These are phyloP conservation scores for Cantharis nigra DNA, from an alignment of 2,888 invertebrate genomes.

Conservation along the genomic window DNA sequence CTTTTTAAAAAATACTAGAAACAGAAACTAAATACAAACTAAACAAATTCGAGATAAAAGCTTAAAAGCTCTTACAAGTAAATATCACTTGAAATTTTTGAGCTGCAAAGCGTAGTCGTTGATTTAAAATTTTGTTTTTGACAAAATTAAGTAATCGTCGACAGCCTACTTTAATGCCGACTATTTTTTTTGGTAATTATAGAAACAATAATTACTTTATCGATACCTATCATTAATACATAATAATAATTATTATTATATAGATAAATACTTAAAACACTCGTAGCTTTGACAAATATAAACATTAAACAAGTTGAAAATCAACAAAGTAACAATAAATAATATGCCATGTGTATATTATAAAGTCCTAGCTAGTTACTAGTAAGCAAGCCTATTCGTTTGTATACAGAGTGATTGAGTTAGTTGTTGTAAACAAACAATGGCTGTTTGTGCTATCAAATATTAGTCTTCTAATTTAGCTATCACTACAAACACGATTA, in stretches of 20 bases:
- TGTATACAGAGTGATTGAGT: conserved; percentile 48
- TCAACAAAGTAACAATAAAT: conserved; percentile 36
- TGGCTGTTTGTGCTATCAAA: conserved; percentile 47
- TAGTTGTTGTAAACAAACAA: conserved; percentile 45
- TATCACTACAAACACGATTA: conserved; percentile 47
- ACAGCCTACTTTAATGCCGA: neutral
- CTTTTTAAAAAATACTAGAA: neutral
- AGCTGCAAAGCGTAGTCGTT: neutral
- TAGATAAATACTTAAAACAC: conserved; percentile 41
- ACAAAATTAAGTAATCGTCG: neutral
- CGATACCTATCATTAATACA: conserved; percentile 38
- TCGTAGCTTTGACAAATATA: conserved; percentile 37
- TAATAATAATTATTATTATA: conserved; percentile 39
- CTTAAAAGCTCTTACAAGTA: neutral
- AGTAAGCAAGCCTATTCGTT: conserved; percentile 25
- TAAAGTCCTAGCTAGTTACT: conserved; percentile 22
- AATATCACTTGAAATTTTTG: neutral
- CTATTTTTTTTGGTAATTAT: neutral
- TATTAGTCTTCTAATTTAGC: conserved; percentile 49
- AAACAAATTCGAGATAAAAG: neutral
- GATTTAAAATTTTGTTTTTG: neutral
- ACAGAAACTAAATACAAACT: neutral
- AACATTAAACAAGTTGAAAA: conserved; percentile 40
- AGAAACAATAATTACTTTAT: conserved; percentile 39
- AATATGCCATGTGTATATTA: conserved; percentile 18